Evolutionary conservation across 1,140 invertebrate genomes (phyloP).

Genomic region (Cepaea nemoralis): DNA sequence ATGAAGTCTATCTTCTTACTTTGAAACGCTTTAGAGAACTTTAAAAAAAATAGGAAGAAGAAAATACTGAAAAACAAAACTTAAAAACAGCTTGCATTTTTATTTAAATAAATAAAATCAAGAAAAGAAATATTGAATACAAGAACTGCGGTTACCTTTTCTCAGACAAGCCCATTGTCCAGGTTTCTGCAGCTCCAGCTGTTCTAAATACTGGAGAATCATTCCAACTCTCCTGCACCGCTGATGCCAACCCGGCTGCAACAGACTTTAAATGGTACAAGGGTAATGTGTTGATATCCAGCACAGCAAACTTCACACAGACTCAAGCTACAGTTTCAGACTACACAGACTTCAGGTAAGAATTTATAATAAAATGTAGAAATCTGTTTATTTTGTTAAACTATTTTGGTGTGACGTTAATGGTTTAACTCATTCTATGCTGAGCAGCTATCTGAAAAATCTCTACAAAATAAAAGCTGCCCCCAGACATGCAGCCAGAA

Average conservation of each 20-base stretch:
- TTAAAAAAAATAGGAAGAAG: no score
- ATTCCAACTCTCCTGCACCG: background rate
- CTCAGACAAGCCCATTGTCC: background rate
- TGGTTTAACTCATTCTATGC: no score
- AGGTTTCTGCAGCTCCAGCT: background rate
- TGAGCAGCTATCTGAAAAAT: no score
- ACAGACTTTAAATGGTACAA: background rate
- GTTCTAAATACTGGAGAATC: background rate
- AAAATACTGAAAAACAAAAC: no score
- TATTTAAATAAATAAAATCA: background rate
- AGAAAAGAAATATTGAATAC: background rate
- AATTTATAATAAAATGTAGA: no score
- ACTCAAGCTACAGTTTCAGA: background rate
- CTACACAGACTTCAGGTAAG: conserved; percentile 6
- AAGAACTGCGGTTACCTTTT: background rate
- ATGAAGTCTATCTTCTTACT: no score
- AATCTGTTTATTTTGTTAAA: no score
- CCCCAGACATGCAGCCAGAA: no score
- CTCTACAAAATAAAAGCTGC: no score
- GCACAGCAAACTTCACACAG: background rate
- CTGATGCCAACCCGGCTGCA: background rate
- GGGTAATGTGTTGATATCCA: background rate
- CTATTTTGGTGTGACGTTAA: no score
- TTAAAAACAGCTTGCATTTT: no score
- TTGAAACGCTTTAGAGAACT: no score